Conservation (phyloP, 53 echinoderm and acorn worm species). For the Actinopyga echinites region DNA sequence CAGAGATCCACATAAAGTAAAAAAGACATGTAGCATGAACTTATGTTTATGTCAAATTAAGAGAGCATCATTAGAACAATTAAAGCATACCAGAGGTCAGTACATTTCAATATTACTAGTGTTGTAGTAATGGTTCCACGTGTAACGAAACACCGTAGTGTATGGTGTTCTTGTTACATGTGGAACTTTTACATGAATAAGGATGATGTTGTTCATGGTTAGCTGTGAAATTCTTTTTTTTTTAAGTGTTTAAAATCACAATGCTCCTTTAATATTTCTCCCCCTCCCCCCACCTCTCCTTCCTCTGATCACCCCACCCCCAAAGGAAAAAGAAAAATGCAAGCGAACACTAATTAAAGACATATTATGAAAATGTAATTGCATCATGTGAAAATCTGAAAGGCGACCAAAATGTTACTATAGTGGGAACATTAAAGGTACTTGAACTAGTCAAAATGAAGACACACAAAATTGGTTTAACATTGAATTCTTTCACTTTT, state of each 20-base stretch:
- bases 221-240: background rate
- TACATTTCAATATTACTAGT: background rate
- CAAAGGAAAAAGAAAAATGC: background rate
- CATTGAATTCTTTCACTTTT: too few relatives aligned
- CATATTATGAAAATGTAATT: too few relatives aligned
- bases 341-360: background rate
- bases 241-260: background rate
- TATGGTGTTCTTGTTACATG: slow-evolving; percentile 27
- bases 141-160: slow-evolving; percentile 17
- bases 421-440: too few relatives aligned
- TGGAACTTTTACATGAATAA: background rate
- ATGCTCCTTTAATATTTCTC: background rate
- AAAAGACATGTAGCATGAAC: background rate
- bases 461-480: too few relatives aligned
- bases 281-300: too few relatives aligned
- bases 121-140: background rate
- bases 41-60: background rate
- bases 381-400: too few relatives aligned
- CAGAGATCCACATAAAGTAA: background rate
- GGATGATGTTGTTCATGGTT: background rate
- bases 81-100: background rate
- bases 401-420: too few relatives aligned
- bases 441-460: too few relatives aligned
- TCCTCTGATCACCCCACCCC: background rate
- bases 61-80: background rate